These are phyloP conservation scores for Sthenelais limicola DNA, from an alignment of 2,888 invertebrate species.

Conservation along the genomic window DNA sequence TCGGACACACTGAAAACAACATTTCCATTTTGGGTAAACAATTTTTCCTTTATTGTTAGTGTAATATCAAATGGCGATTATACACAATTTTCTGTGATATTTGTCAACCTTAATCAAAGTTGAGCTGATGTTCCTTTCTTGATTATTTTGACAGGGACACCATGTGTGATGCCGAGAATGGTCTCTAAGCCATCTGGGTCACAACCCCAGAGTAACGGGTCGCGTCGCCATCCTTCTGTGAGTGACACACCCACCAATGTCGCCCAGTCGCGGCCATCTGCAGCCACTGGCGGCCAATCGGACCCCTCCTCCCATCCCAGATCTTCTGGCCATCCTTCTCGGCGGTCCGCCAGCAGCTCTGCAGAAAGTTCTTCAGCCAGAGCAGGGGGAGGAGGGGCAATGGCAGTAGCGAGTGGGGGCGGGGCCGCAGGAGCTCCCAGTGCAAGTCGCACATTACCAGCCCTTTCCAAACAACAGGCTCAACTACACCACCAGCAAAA, in stretches of 20 bases:
- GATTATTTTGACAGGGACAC: no score
- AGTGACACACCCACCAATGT: not conserved
- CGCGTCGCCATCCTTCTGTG: not conserved
- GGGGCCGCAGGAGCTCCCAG: not conserved
- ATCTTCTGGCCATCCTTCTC: not conserved
- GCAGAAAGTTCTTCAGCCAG: not conserved
- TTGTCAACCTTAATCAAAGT: no score
- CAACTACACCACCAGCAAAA: not conserved
- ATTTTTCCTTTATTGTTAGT: no score
- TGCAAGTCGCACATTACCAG: not conserved
- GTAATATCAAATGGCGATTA: no score
- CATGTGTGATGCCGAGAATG: not conserved
- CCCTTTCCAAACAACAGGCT: not conserved
- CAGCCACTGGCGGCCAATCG: no score
- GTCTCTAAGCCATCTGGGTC: slow-evolving; percentile 17
- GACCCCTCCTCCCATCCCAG: slow-evolving; percentile 8
- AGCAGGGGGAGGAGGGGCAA: not conserved
- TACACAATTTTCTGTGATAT: no score
- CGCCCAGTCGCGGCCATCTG: slow-evolving; percentile 4
- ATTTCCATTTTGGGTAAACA: no score
- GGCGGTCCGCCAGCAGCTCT: not conserved
- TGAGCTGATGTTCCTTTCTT: no score
- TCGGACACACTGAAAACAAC: no score
- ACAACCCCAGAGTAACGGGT: not conserved
- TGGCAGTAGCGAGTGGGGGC: not conserved